A percentile compares a stretch with the other conserved stretches of the same genome.
Evolutionary conservation across 1,140 invertebrate species (phyloP).

Genomic region (Bradynema listronoti): DNA sequence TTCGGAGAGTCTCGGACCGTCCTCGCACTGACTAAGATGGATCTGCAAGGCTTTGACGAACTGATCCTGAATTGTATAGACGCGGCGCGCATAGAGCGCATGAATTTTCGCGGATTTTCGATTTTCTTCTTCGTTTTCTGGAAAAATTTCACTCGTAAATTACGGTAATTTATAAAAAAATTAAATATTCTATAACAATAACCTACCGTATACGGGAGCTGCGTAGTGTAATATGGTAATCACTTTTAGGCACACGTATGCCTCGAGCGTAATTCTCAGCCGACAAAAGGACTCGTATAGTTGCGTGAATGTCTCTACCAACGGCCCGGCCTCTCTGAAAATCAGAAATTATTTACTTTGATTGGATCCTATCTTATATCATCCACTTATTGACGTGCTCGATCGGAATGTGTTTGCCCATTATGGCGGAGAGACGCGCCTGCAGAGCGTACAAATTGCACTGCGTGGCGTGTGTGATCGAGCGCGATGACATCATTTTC

Average conservation of each 20-base stretch:
- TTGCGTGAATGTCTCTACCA: conserved; percentile 58
- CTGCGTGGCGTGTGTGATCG: conserved; percentile 51
- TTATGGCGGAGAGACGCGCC: conserved; percentile 46
- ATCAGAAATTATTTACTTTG: conserved; percentile 34
- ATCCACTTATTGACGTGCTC: conserved; percentile 40
- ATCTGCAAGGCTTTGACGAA: conserved; percentile 57
- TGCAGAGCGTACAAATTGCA: conserved; percentile 50
- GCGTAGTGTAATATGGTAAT: conserved; percentile 57
- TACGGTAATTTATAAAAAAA: background rate
- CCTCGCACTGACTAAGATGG: conserved; percentile 52
- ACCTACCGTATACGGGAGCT: conserved; percentile 22
- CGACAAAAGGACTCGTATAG: conserved; percentile 50
- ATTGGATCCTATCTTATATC: background rate
- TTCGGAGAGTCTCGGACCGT: conserved; percentile 49
- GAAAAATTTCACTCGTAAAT: background rate
- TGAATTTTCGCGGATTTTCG: conserved; percentile 5
- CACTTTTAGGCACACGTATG: conserved; percentile 59
- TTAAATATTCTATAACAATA: conserved; percentile 21
- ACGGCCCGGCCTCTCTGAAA: conserved; percentile 58
- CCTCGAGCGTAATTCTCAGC: conserved; percentile 53
- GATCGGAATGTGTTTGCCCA: conserved; percentile 53
- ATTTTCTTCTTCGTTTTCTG: conserved; percentile 12
- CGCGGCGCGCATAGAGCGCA: conserved; percentile 2
- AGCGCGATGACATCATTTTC: conserved; percentile 7
- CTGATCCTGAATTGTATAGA: conserved; percentile 53